Percentiles rank a stretch among this genome's conserved stretches.
Conservation (phyloP, 2,888 invertebrate species). For the Sphinx pinastri region DNA sequence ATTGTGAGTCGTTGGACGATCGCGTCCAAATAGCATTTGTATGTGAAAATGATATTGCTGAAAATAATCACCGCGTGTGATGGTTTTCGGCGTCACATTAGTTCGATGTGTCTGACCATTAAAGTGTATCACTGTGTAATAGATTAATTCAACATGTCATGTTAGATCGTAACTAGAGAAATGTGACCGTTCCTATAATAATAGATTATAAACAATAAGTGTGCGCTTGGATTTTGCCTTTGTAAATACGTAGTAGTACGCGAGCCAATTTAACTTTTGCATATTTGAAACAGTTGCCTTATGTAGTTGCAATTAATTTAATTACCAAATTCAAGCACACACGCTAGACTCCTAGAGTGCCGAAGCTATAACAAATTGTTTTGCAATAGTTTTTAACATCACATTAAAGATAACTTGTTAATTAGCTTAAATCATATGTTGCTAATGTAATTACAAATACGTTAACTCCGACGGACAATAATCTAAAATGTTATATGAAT, state of each 20-base stretch:
- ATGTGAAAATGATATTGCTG: constrained; percentile 58
- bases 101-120: constrained; percentile 77
- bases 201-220: constrained; percentile 51
- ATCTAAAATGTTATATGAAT: constrained; percentile 14
- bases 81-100: constrained; percentile 70
- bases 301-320: too few relatives aligned
- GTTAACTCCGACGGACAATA: constrained; percentile 8
- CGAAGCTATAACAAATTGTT: constrained; percentile 79
- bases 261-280: background rate
- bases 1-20: constrained; percentile 74
- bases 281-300: too few relatives aligned
- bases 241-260: background rate
- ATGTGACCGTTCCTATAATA: constrained; percentile 66
- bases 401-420: constrained; percentile 65
- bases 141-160: constrained; percentile 78
- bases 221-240: constrained; percentile 41
- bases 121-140: constrained; percentile 81
- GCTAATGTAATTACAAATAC: constrained; percentile 67
- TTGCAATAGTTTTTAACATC: constrained; percentile 80
- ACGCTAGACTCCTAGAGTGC: constrained; percentile 76
- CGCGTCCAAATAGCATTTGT: constrained; percentile 75
- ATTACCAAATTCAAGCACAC: constrained; percentile 45
- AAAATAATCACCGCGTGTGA: constrained; percentile 62
- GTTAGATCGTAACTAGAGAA: constrained; percentile 76
- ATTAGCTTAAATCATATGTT: constrained; percentile 77